These are phyloP conservation scores for Syngnathus floridae DNA, from an alignment of 2,113 vertebrate species.

Conservation along the genomic window DNA sequence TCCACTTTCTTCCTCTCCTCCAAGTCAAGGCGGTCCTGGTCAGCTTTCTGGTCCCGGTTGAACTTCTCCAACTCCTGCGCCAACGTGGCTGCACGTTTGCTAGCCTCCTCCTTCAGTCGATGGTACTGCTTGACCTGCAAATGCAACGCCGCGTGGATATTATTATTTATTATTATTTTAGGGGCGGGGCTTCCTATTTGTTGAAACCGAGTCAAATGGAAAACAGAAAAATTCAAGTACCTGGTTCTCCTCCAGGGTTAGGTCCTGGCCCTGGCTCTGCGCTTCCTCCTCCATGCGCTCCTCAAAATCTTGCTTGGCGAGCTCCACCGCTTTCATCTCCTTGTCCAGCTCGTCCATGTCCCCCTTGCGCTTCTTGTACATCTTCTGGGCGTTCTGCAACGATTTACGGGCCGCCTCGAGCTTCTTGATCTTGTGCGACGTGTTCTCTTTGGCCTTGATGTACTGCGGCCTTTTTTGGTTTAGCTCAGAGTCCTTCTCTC, in stretches of 20 bases:
- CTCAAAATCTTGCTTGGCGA: constrained; percentile 89
- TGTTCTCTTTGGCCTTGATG: constrained; percentile 97
- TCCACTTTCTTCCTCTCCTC: constrained; percentile 97
- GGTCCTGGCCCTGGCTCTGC: constrained; percentile 89
- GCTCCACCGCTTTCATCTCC: constrained; percentile 86
- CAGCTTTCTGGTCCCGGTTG: constrained; percentile 92
- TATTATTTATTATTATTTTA: too few species aligned
- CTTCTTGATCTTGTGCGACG: constrained; percentile 95
- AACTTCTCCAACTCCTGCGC: constrained; percentile 95
- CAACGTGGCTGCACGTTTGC: constrained; percentile 88
- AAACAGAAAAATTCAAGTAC: constrained; percentile 48
- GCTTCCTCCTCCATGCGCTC: constrained; percentile 96
- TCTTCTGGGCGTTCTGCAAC: constrained; percentile 87
- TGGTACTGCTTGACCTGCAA: constrained; percentile 80
- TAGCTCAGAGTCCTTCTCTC: constrained; percentile 91
- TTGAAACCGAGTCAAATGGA: too few species aligned
- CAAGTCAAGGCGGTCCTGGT: constrained; percentile 89
- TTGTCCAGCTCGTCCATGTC: constrained; percentile 96
- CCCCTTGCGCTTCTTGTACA: constrained; percentile 90
- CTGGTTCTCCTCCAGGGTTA: constrained; percentile 93
- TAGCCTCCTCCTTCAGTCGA: constrained; percentile 91
- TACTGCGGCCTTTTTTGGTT: constrained; percentile 95
- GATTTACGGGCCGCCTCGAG: constrained; percentile 85
- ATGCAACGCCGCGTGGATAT: not conserved
- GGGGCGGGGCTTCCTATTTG: too few species aligned